Base-by-base conservation (phyloP, 2,113 vertebrate genomes). In the Catharus minimus region DNA sequence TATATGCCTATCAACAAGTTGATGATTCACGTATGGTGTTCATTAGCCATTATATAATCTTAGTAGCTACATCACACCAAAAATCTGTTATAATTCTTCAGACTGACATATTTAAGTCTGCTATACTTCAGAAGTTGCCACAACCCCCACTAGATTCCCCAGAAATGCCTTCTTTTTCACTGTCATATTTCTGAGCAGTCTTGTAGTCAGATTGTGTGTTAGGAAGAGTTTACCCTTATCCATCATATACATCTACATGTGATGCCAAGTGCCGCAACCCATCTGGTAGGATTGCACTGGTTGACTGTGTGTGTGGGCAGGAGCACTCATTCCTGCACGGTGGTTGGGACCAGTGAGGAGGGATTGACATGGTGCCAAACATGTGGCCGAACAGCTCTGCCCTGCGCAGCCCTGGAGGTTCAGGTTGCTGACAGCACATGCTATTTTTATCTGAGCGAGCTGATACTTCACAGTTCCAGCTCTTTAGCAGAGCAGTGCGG, bases 301-400 rank as follows among this genome's bases (percentile, higher is more conserved):
- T 8, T 53, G 50, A 5, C 7, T 8, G 11, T 33, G 24, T 0
- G 1, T 30, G 8, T 28, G 43, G 32, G 38, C 57, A 85, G 28
- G 16, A 62, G 11, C 4, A 10, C 53, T 89, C 23, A 7, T 39
- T 55, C 22, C 23, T n/a, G 30, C 2, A 0, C 0, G 0, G 24
- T 19, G 20, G 20, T 33, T 7, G 32, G 32, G 21, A 82, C 56
- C 67, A 30, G 1, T 10, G 32, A 62, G 46, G 30, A 80, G 26
- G 15, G 36, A 27, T 1, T 53, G 33, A 36, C 0, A 0, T 2
- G 1, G 1, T 49, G 30, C n/a, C 55, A 66, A 80, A 44, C 21
- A 12, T 0, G 2, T 7, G 47, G 36, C 44, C 2, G 2, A 47
- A n/a, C 27, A 28, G 0, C 41, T n/a, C 15, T 6, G 7, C 4